These are phyloP conservation scores for Epinephelus fuscoguttatus DNA, from an alignment of 2,113 vertebrate species.

Conservation along the genomic window DNA sequence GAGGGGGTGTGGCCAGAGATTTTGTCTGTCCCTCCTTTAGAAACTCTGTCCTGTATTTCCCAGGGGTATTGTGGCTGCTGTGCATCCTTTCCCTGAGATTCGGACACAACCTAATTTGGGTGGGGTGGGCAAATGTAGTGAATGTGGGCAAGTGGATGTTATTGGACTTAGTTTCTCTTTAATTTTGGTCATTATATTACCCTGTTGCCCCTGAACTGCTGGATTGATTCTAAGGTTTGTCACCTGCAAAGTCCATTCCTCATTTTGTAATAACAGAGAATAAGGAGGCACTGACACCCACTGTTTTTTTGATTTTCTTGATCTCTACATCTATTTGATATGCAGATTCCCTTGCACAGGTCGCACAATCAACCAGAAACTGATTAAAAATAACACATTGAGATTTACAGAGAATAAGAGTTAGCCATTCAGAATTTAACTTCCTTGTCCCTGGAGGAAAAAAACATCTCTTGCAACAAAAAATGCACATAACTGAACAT, in stretches of 20 bases:
- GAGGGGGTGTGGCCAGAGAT: constrained; percentile 51
- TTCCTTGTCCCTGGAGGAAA: neutral
- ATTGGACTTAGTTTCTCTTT: constrained; percentile 49
- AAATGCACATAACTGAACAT: neutral
- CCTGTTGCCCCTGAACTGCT: constrained; percentile 49
- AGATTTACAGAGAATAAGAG: neutral
- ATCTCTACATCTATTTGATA: constrained; percentile 12
- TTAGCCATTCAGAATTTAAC: constrained; percentile 3
- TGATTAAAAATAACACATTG: constrained; percentile 3
- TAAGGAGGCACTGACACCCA: constrained; percentile 24
- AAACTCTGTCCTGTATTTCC: constrained; percentile 67
- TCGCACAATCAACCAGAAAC: constrained; percentile 6
- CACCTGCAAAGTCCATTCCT: constrained; percentile 43
- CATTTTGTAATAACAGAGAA: constrained; percentile 39
- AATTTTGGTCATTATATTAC: constrained; percentile 53
- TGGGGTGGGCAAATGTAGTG: constrained; percentile 54
- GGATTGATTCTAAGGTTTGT: constrained; percentile 49
- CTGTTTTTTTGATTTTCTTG: constrained; percentile 33
- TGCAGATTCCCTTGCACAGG: constrained; percentile 17
- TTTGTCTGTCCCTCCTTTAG: constrained; percentile 43
- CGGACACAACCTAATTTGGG: constrained; percentile 54
- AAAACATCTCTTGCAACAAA: neutral
- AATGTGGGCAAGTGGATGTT: constrained; percentile 40
- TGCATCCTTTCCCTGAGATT: constrained; percentile 81
- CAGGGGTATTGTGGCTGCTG: constrained; percentile 82